These are phyloP conservation scores for Ploceus nigricollis DNA, from an alignment of 2,113 vertebrate species.

Conservation along the genomic window DNA sequence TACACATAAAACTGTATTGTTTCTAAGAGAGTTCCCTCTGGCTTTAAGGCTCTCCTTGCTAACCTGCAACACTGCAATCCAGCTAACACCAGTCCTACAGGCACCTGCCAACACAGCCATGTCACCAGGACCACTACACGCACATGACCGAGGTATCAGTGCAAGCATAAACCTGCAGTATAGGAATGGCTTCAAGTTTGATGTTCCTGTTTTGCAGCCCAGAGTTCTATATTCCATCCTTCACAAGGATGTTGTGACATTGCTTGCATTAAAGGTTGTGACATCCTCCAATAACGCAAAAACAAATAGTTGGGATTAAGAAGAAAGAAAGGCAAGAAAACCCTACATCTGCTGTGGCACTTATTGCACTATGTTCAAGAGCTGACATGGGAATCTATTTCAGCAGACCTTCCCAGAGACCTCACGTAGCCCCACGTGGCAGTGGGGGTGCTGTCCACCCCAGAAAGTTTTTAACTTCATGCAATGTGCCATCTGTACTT, in stretches of 20 bases:
- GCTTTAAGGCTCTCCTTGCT: background rate
- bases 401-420: background rate
- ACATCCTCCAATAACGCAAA: background rate
- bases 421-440: background rate
- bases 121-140: background rate
- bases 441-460: background rate
- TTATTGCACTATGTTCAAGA: background rate
- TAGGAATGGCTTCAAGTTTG: background rate
- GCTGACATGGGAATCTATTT: background rate
- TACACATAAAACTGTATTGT: background rate
- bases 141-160: rapidly evolving
- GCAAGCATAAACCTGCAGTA: background rate
- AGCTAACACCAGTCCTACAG: background rate
- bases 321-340: background rate
- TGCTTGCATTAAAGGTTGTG: background rate
- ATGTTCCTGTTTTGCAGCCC: background rate
- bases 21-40: background rate
- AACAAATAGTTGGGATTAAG: conserved; percentile 3
- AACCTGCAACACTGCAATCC: background rate
- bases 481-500: background rate
- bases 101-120: background rate
- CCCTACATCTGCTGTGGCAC: background rate
- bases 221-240: background rate
- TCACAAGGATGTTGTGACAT: background rate
- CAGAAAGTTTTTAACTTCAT: background rate